Percentiles rank a stretch among this genome's conserved stretches.
Conservation (phyloP, 2,888 invertebrate species). For the Napeogenes sylphis region DNA sequence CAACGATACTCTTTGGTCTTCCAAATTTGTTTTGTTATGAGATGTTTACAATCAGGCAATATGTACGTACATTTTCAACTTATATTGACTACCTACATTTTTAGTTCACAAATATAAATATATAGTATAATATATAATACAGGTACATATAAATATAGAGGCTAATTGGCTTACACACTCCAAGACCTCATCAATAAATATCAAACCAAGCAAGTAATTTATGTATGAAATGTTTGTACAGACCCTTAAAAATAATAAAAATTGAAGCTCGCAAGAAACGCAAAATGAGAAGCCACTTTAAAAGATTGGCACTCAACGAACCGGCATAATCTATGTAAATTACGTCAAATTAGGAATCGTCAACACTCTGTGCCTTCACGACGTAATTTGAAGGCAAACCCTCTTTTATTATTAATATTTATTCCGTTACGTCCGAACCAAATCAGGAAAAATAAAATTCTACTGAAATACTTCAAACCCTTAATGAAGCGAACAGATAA, state of each 20-base stretch:
- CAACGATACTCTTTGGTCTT: background rate
- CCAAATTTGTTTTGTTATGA: no score
- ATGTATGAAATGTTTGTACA: conserved; percentile 30
- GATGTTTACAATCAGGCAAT: no score
- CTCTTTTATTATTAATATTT: conserved; percentile 77
- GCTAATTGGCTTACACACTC: background rate
- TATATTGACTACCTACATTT: no score
- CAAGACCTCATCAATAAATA: conserved; percentile 20
- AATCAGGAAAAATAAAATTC: conserved; percentile 56
- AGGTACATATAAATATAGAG: background rate
- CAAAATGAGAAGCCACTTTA: conserved; percentile 76
- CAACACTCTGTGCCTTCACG: conserved; percentile 68
- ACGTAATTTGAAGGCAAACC: conserved; percentile 74
- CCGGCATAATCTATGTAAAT: conserved; percentile 78
- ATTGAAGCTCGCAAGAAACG: conserved; percentile 63
- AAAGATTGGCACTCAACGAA: conserved; percentile 78
- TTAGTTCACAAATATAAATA: no score
- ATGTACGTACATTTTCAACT: no score
- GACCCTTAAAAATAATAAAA: conserved; percentile 65
- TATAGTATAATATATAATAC: no score
- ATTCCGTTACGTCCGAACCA: conserved; percentile 63
- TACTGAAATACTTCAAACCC: conserved; percentile 51
- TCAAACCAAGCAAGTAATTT: conserved; percentile 28
- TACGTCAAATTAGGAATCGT: conserved; percentile 77
- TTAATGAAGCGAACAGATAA: conserved; percentile 68